A percentile compares a stretch with the other conserved stretches of the same genome.
Evolutionary conservation across 2,113 vertebrate species (phyloP).

Genomic region (Python bivittatus): DNA sequence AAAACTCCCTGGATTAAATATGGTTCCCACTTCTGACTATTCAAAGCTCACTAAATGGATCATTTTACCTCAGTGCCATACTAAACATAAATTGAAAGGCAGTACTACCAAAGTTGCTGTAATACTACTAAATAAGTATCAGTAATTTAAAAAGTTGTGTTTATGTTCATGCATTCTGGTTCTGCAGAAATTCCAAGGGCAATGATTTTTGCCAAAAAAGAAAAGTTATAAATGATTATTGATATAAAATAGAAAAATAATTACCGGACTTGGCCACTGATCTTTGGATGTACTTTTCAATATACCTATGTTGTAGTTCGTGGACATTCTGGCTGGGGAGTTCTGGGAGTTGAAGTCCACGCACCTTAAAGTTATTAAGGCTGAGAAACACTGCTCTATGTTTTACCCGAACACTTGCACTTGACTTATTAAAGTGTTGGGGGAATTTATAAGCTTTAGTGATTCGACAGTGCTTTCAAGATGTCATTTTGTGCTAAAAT

Average conservation of each 20-base stretch:
- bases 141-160: background rate
- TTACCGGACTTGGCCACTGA: background rate
- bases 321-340: background rate
- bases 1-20: background rate
- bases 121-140: slow-evolving; percentile 21
- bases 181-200: slow-evolving; percentile 9
- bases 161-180: background rate
- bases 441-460: background rate
- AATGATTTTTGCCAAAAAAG: slow-evolving; percentile 1
- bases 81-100: background rate
- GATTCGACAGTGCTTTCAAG: background rate
- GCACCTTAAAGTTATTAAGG: no score
- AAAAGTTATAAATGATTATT: background rate
- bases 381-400: no score
- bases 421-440: background rate
- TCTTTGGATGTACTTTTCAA: background rate
- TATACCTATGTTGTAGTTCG: background rate
- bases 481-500: background rate
- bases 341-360: no score
- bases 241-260: background rate
- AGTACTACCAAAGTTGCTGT: background rate
- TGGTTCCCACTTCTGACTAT: slow-evolving; percentile 1
- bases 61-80: background rate
- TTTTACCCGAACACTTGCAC: background rate
- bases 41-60: background rate